Conservation (phyloP, 1,140 invertebrate genomes). For the Neodiprion pinetum region DNA sequence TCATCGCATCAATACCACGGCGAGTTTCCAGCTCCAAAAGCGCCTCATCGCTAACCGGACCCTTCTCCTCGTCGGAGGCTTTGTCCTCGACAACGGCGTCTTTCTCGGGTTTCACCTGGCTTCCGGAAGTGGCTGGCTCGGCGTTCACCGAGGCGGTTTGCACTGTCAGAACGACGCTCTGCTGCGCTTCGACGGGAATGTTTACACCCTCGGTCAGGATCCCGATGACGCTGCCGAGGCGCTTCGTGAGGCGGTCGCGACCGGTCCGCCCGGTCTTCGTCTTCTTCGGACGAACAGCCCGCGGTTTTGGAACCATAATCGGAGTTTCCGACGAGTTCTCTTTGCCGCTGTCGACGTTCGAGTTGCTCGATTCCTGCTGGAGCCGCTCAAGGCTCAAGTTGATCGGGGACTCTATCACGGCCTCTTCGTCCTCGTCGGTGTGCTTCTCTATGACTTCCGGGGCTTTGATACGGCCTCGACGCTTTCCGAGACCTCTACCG, state of each 20-base stretch:
- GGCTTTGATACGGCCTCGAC: constrained; percentile 23
- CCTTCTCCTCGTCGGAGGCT: not conserved
- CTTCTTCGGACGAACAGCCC: constrained; percentile 51
- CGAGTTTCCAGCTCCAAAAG: not conserved
- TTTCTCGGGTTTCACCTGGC: not conserved
- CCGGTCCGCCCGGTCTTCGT: constrained; percentile 45
- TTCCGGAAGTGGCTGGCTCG: constrained; percentile 25
- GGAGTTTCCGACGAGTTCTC: constrained; percentile 55
- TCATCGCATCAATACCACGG: not conserved
- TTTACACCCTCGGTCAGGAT: constrained; percentile 59
- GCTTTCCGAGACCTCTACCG: constrained; percentile 18
- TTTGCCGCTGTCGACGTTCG: constrained; percentile 58
- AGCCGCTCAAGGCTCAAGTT: constrained; percentile 48
- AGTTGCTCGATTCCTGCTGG: constrained; percentile 55
- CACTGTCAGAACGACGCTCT: constrained; percentile 51
- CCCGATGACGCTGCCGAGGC: constrained; percentile 55
- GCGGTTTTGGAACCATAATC: constrained; percentile 45
- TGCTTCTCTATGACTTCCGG: not conserved
- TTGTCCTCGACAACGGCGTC: not conserved
- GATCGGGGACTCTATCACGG: constrained; percentile 21
- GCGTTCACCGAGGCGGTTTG: constrained; percentile 45
- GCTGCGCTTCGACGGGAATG: constrained; percentile 50
- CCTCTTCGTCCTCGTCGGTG: constrained; percentile 21
- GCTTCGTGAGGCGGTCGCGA: constrained; percentile 34
- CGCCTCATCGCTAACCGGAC: not conserved